Percentiles rank a stretch among this genome's conserved stretches.
Conservation (phyloP, 2,113 vertebrate genomes). For the Etheostoma spectabile region DNA sequence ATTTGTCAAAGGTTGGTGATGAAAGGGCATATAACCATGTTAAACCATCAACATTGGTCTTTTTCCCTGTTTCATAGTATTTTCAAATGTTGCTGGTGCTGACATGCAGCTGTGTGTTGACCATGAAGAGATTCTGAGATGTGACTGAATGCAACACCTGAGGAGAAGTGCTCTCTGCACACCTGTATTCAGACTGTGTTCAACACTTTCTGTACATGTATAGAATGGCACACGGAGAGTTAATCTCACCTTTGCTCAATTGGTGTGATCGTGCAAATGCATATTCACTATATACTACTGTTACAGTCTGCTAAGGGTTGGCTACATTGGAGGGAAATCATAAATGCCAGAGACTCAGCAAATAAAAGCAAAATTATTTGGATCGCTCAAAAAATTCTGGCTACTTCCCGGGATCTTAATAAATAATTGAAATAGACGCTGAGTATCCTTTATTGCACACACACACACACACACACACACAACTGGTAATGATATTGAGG, state of each 20-base stretch:
- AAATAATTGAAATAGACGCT: slow-evolving; percentile 15
- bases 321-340: not conserved
- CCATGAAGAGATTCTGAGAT: not conserved
- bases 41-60: not conserved
- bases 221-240: no score
- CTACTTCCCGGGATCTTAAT: not conserved
- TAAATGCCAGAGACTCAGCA: no score
- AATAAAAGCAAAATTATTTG: no score
- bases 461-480: no score
- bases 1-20: not conserved
- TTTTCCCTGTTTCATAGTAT: not conserved
- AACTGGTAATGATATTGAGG: slow-evolving; percentile 45
- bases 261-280: no score
- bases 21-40: not conserved
- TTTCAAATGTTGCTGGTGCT: not conserved
- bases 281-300: no score
- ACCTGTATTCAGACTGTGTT: no score
- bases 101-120: not conserved
- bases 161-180: no score
- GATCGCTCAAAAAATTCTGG: no score
- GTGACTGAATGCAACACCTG: not conserved
- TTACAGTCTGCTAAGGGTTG: no score
- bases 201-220: no score
- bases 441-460: not conserved
- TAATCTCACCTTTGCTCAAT: no score